Evolutionary conservation across 2,113 vertebrate species (phyloP).

Genomic region (Pardalotus punctatus): DNA sequence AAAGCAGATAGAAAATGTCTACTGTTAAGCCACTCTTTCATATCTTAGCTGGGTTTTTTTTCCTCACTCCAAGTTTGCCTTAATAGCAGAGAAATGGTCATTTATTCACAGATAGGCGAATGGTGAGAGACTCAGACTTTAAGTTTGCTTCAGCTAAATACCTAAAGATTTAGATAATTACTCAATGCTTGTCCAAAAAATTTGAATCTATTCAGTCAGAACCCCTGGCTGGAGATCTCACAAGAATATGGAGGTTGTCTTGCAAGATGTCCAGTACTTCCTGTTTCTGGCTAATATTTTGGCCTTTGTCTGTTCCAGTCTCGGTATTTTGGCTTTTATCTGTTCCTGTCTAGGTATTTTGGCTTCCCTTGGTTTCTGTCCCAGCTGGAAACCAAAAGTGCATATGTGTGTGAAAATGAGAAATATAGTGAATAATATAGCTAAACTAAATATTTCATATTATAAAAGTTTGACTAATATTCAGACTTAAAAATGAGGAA

Average conservation of each 20-base stretch:
- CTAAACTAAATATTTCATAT: not conserved
- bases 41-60: not conserved
- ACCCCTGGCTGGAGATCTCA: constrained; percentile 14
- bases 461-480: not conserved
- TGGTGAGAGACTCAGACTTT: not conserved
- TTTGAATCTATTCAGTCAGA: constrained; percentile 10
- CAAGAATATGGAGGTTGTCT: constrained; percentile 26
- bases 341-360: constrained; percentile 65
- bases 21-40: not conserved
- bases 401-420: constrained; percentile 21
- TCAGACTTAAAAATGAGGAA: not conserved
- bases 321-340: constrained; percentile 56
- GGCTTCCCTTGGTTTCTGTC: constrained; percentile 47
- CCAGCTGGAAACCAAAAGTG: constrained; percentile 35
- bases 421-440: not conserved
- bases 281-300: constrained; percentile 60
- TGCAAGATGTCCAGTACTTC: constrained; percentile 41
- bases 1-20: not conserved
- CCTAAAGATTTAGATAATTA: constrained; percentile 34
- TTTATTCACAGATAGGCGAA: not conserved
- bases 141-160: not conserved
- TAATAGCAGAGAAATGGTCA: not conserved
- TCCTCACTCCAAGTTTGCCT: not conserved
- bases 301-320: constrained; percentile 43
- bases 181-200: constrained; percentile 24